A percentile compares a stretch with the other conserved stretches of the same genome.
Evolutionary conservation across 2,888 invertebrate species (phyloP).

Genomic region (Junonia oenone): DNA sequence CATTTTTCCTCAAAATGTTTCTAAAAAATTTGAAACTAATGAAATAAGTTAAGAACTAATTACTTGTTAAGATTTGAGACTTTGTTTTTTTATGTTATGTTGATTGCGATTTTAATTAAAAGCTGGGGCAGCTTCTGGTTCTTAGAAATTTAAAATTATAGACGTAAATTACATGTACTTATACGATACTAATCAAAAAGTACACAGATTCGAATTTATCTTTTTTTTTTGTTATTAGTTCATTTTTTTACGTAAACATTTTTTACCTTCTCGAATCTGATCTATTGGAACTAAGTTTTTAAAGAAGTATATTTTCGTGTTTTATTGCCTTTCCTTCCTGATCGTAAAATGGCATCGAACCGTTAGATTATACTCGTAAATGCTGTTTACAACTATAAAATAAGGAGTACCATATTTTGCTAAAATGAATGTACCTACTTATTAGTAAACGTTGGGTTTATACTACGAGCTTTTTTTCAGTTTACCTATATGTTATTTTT

Average conservation of each 20-base stretch:
- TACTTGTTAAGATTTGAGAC: no score
- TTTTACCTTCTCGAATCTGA: conserved; percentile 6
- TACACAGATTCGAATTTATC: no score
- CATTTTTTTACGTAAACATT: conserved; percentile 14
- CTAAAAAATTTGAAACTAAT: no score
- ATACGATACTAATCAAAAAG: no score
- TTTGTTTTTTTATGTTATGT: no score
- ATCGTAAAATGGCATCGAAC: conserved; percentile 44
- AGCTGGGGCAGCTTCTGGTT: no score
- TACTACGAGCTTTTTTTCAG: neutral
- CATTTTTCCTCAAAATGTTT: no score
- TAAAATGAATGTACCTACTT: conserved; percentile 15
- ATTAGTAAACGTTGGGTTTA: neutral
- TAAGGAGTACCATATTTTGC: conserved; percentile 24
- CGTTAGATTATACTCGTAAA: conserved; percentile 35
- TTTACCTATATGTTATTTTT: no score
- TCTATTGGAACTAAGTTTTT: conserved; percentile 11
- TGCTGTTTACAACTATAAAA: conserved; percentile 38
- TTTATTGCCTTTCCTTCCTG: conserved; percentile 57
- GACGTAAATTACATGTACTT: no score
- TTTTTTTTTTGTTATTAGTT: conserved; percentile 4
- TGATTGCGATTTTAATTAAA: no score
- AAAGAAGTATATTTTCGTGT: conserved; percentile 37
- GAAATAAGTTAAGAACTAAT: no score
- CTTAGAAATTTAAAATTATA: no score